A percentile compares a stretch with the other conserved stretches of the same genome.
Conservation (phyloP, 2,888 invertebrate species). For the Mallateleia sp. region DNA sequence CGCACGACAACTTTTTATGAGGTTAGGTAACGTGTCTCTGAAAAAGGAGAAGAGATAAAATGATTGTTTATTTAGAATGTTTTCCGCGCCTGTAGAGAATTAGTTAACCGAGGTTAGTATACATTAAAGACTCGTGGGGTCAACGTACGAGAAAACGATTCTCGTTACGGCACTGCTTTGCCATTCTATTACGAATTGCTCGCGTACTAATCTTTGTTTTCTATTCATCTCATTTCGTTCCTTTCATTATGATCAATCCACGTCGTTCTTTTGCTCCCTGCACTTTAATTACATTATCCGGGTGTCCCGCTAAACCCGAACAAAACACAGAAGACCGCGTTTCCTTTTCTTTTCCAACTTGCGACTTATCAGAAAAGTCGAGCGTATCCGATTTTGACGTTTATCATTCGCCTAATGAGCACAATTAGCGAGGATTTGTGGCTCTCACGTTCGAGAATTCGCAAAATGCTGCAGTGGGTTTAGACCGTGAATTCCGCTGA, state of each 20-base stretch:
- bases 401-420: no score
- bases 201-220: slow-evolving; percentile 79
- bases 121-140: slow-evolving; percentile 85
- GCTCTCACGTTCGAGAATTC: no score
- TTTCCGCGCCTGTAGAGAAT: slow-evolving; percentile 82
- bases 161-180: slow-evolving; percentile 85
- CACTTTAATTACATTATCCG: slow-evolving; percentile 59
- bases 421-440: no score
- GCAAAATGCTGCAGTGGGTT: no score
- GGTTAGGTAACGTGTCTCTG: slow-evolving; percentile 42
- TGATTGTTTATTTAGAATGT: slow-evolving; percentile 76
- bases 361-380: no score
- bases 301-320: slow-evolving; percentile 20
- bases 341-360: slow-evolving; percentile 37
- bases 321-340: not conserved
- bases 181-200: slow-evolving; percentile 85
- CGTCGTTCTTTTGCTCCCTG: slow-evolving; percentile 36
- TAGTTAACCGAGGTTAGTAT: slow-evolving; percentile 87
- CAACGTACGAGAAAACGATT: slow-evolving; percentile 88
- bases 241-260: slow-evolving; percentile 73
- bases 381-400: no score
- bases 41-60: slow-evolving; percentile 55
- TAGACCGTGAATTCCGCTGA: no score
- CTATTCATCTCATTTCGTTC: slow-evolving; percentile 70
- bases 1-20: slow-evolving; percentile 37